Base-by-base conservation (phyloP, 2,888 invertebrate genomes). In the Drosophila stalkeri region DNA sequence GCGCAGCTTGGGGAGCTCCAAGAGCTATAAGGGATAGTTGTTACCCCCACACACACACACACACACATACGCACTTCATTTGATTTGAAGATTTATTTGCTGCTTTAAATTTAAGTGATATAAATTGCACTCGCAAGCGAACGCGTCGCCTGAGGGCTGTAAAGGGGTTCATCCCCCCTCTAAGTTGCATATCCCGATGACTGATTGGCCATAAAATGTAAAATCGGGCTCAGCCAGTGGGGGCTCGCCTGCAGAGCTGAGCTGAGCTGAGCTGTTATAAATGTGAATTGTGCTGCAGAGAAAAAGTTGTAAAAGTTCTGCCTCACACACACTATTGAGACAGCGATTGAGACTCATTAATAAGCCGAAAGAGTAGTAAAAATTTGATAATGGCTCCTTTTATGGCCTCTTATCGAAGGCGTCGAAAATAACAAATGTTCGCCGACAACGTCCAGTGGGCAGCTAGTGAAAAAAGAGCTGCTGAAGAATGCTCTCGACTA, bases 21-120 rank as follows among this genome's bases (percentile, higher is more conserved):
- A 65, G 65, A 43, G 35, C 35, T 31, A 14, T 16, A 23, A 6
- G 20, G 47, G 47, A 23, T 44, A 71, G 41, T 46, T 59, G 20
- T 9, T 5, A 47, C 35, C 3, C 12, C 12, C 1, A 4, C 14
- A 5, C 37, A 4, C 37, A 37, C 18, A 23, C 9, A 31, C 20
- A 49, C 12, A 12, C 47, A 39, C 39, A 33, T 18, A 20, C 47
- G n/a, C 27, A 51, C 27, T 44, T 33, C 49, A 65, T 56, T 66
- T 72, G 71, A 47, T 61, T 65, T 52, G 41, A 71, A 70, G 86
- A 84, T 82, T 80, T 85, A 87, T 83, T 79, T 69, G 63, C 68
- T 70, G 68, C 77, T 77, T 83, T 81, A 69, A 89, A 87, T 71
- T 82, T 82, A 88, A 86, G 89, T 82, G 82, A 85, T 81, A 86